A percentile compares a stretch with the other conserved stretches of the same genome.
Conservation (phyloP, 2,113 vertebrate species). For the Xiphophorus maculatus region DNA sequence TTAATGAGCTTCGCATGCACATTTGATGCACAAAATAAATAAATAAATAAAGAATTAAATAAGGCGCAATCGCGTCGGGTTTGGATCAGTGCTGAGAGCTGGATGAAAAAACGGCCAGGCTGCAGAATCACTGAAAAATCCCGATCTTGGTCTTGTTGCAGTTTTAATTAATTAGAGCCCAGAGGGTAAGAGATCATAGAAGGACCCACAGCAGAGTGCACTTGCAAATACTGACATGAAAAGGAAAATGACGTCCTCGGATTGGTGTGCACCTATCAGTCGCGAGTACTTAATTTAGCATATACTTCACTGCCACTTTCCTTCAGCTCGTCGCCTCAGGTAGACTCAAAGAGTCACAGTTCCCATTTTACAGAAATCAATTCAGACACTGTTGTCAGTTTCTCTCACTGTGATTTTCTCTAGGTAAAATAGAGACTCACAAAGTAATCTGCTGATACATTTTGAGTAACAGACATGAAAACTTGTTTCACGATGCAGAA, state of each 20-base stretch:
- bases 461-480: neutral
- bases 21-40: conserved; percentile 16
- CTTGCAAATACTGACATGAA: conserved; percentile 37
- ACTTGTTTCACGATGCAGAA: neutral
- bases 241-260: conserved; percentile 17
- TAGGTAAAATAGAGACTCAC: neutral
- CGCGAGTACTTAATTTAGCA: conserved; percentile 1
- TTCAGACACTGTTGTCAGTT: neutral
- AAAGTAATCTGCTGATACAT: neutral
- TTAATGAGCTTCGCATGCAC: conserved; percentile 36
- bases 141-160: conserved; percentile 76
- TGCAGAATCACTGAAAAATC: conserved; percentile 70
- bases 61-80: conserved; percentile 30
- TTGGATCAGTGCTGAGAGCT: conserved; percentile 43
- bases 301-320: conserved; percentile 1
- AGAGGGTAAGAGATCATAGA: conserved; percentile 68
- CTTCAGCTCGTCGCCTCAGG: conserved; percentile 10
- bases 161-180: conserved; percentile 79
- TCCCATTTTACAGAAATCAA: conserved; percentile 8
- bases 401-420: neutral
- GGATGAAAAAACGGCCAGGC: conserved; percentile 66
- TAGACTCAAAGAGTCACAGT: conserved; percentile 7
- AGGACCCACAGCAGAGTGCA: conserved; percentile 48
- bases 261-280: neutral
- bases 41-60: neutral